These are phyloP conservation scores for Leucoraja erinaceus DNA, from an alignment of 2,113 vertebrate species.

Conservation along the genomic window DNA sequence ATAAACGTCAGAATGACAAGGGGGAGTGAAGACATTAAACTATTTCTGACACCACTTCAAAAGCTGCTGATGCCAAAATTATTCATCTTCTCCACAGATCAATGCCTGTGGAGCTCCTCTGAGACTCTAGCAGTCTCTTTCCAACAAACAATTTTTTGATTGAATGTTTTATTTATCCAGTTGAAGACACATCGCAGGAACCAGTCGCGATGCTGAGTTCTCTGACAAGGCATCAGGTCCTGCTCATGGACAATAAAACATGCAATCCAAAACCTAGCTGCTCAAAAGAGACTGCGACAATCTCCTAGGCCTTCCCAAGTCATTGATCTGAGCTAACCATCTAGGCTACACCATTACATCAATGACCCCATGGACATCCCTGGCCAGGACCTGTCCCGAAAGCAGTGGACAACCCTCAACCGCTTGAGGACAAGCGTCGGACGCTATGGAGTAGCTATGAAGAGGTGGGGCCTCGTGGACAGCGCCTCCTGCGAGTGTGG, in stretches of 20 bases:
- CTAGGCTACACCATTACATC: no score
- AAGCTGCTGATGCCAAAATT: constrained; percentile 15
- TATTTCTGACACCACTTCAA: constrained; percentile 29
- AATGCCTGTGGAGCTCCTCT: not conserved
- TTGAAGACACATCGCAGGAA: not conserved
- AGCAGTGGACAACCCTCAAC: no score
- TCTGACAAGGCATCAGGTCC: not conserved
- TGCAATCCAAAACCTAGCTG: not conserved
- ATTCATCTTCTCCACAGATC: constrained; percentile 31
- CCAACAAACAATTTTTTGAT: constrained; percentile 27
- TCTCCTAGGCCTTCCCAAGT: not conserved
- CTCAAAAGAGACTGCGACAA: not conserved
- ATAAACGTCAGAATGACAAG: not conserved
- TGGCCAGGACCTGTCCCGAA: no score
- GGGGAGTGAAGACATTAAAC: constrained; percentile 31
- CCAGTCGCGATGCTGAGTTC: not conserved
- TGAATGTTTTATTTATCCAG: constrained; percentile 34
- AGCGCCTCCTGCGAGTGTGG: no score
- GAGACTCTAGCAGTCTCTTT: constrained; percentile 20
- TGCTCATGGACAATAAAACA: not conserved
- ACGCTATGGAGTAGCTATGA: no score
- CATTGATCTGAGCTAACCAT: not conserved
- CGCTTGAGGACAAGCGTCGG: no score
- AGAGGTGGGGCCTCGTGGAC: no score
- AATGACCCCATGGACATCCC: no score